Conservation (phyloP, 2,113 vertebrate genomes). For the Lepus europaeus region DNA sequence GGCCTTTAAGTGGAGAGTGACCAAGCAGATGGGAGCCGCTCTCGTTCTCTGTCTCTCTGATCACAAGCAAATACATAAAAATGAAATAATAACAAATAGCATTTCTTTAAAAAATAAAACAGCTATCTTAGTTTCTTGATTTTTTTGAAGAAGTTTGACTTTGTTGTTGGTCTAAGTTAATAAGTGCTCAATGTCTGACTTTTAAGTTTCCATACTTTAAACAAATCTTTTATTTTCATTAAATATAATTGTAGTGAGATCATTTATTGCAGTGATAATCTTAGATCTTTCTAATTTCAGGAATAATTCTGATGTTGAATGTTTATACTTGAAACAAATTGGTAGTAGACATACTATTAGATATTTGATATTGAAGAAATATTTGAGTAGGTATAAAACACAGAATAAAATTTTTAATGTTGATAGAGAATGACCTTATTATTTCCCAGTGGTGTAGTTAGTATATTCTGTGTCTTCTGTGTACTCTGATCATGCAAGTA, state of each 20-base stretch:
- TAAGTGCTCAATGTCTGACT: not conserved
- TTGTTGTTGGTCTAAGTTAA: not conserved
- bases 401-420: not conserved
- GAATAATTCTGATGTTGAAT: not conserved
- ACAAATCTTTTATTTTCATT: not conserved
- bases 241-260: not conserved
- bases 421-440: not conserved
- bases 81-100: no score
- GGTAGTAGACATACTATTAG: not conserved
- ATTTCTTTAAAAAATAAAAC: constrained; percentile 1
- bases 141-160: not conserved
- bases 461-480: not conserved
- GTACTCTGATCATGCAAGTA: not conserved
- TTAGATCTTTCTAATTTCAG: not conserved
- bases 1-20: no score
- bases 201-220: not conserved
- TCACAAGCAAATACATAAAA: no score
- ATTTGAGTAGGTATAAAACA: not conserved
- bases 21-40: no score
- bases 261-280: not conserved
- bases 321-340: not conserved
- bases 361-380: not conserved
- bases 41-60: no score
- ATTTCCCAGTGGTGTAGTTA: not conserved
- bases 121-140: not conserved